These are phyloP conservation scores for Latrodectus hesperus DNA, from an alignment of 2,888 invertebrate genomes.

Conservation along the genomic window DNA sequence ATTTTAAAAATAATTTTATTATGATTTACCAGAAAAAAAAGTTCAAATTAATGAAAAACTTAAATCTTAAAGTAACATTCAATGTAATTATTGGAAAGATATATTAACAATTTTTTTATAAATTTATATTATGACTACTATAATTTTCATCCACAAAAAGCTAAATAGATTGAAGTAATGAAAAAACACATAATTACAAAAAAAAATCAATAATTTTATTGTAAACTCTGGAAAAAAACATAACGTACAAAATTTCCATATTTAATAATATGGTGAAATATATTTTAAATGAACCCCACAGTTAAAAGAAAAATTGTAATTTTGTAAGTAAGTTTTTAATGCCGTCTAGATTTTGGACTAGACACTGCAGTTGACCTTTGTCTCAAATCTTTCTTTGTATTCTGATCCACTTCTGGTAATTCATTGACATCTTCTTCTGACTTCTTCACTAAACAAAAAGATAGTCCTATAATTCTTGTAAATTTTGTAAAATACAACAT, in stretches of 20 bases:
- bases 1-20: too few species aligned
- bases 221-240: constrained; percentile 62
- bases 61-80: too few species aligned
- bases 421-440: constrained; percentile 85
- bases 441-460: constrained; percentile 76
- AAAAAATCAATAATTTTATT: constrained; percentile 60
- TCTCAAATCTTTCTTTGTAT: constrained; percentile 81
- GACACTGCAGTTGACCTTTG: constrained; percentile 55
- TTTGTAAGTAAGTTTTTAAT: constrained; percentile 28
- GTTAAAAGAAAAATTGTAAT: constrained; percentile 24
- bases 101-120: too few species aligned
- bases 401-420: constrained; percentile 94
- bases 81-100: too few species aligned
- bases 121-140: background rate
- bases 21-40: too few species aligned
- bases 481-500: too few species aligned
- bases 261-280: constrained; percentile 28
- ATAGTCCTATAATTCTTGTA: too few species aligned
- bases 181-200: background rate
- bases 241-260: constrained; percentile 42
- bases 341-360: constrained; percentile 63
- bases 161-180: background rate
- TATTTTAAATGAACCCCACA: constrained; percentile 12
- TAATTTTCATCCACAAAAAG: background rate
- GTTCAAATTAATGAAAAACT: too few species aligned